Base-by-base conservation (phyloP, 1,140 invertebrate genomes). In the Lasioglossum baleicum region DNA sequence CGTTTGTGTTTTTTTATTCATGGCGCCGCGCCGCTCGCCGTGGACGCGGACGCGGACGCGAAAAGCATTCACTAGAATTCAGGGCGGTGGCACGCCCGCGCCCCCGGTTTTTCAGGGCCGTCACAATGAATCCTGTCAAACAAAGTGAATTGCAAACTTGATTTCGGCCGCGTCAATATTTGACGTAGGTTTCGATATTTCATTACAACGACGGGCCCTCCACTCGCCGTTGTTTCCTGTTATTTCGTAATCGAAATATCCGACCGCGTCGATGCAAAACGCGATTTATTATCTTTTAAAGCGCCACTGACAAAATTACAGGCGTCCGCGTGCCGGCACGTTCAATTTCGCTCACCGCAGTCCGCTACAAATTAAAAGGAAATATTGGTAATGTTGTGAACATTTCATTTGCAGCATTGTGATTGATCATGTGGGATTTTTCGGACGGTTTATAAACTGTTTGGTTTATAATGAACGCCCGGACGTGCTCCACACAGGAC, bases 171-270 rank as follows among this genome's bases (percentile, higher is more conserved):
- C 65, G 78, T 80, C 78, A 80, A 80, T 80, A 80, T 80, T 74
- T 80, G 78, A 74, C 53, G 56, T 75, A 66, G 72, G 63, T 74
- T 74, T 74, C 78, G 72, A 75, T 80, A 80, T 80, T 80, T 80
- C 72, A 80, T 80, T 80, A 80, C 64, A 35, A 68, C 26, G 70
- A 42, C 22, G 13, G 13, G 26, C 51, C 5, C 51, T 53, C 51
- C 17, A 13, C 17, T n/a, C 20, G 15, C 53, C 51, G 51, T 58
- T 70, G 48, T 56, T 15, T 56, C 17, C 68, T 22, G 60, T 42
- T 61, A 31, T 70, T 58, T 70, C 68, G 68, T 70, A 70, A 70
- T n/a, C 68, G 68, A 56, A 58, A 70, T 40, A 40, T 58, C 51
- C 17, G 17, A 15, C 64, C 42, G 64, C 40, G 40, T n/a, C 64